Percentiles rank a stretch among this genome's conserved stretches.
These are phyloP conservation scores for Stylophora pistillata DNA, from an alignment of 64 coral and sea anemone species.

Conservation along the genomic window DNA sequence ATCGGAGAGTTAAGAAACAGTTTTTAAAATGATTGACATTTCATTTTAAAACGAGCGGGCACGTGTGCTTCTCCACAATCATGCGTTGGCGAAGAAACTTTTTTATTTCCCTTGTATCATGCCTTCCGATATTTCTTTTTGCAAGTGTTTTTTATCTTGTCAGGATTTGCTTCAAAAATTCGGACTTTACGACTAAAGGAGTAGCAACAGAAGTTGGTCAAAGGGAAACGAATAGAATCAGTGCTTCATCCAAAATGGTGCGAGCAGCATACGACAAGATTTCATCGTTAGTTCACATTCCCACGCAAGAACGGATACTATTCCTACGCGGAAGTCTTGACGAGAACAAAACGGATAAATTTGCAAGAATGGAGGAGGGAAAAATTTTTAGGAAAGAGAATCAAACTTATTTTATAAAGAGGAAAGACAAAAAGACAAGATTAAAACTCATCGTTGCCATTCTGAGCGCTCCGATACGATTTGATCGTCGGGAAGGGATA, in stretches of 20 bases:
- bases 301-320: neutral
- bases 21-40: neutral
- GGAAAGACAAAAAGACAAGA: neutral
- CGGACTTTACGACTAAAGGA: neutral
- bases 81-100: constrained; percentile 25
- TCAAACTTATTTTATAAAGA: neutral
- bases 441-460: constrained; percentile 72
- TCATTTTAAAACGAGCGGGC: neutral
- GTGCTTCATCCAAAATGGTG: neutral
- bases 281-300: neutral
- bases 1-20: neutral
- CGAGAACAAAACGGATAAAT: neutral
- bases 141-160: constrained; percentile 19
- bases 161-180: neutral
- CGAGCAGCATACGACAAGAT: neutral
- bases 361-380: neutral
- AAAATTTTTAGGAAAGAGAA: neutral
- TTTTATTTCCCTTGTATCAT: neutral
- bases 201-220: neutral
- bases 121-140: constrained; percentile 13
- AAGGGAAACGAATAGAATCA: neutral
- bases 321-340: neutral
- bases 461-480: constrained; percentile 79
- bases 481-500: constrained; percentile 83
- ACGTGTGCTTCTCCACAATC: neutral